Evolutionary conservation across 2,888 invertebrate species (phyloP).

Genomic region (Hypsopygia costalis): DNA sequence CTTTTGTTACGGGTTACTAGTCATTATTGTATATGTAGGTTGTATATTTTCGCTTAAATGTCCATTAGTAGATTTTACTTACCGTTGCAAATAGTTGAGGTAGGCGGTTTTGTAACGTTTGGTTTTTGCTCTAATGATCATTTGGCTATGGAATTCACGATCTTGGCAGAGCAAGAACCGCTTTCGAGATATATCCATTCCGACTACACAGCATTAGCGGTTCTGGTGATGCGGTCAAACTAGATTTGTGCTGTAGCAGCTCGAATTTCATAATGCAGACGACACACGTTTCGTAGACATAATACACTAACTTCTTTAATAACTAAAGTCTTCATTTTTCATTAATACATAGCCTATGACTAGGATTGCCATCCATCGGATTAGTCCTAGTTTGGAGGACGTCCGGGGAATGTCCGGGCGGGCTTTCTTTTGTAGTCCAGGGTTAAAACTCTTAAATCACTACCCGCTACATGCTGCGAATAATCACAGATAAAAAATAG

Average conservation of each 20-base stretch:
- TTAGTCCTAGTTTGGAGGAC: too few species aligned
- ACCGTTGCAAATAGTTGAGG: conserved; percentile 4
- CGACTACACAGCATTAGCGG: conserved; percentile 38
- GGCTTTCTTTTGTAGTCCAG: too few species aligned
- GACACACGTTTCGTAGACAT: conserved; percentile 18
- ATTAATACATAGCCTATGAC: too few species aligned
- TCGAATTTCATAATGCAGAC: conserved; percentile 34
- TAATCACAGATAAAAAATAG: too few species aligned
- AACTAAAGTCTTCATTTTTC: too few species aligned
- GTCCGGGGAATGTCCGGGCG: too few species aligned
- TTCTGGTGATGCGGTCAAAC: conserved; percentile 45
- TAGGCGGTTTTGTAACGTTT: conserved; percentile 37
- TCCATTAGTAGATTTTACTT: conserved; percentile 2
- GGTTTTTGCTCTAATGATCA: conserved; percentile 61
- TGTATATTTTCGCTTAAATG: conserved; percentile 3
- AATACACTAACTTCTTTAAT: too few species aligned
- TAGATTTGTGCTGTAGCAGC: conserved; percentile 37
- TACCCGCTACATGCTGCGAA: too few species aligned
- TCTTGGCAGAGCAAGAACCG: conserved; percentile 48
- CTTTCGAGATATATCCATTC: conserved; percentile 56
- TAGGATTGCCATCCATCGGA: too few species aligned
- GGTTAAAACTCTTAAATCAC: too few species aligned
- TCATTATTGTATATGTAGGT: too few species aligned
- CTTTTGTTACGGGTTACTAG: too few species aligned
- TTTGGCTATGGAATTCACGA: conserved; percentile 54